Evolutionary conservation across 2,113 vertebrate species (phyloP), one percentile per base, ranked within the genome.

Genomic region (Himantopus leucocephalus): DNA sequence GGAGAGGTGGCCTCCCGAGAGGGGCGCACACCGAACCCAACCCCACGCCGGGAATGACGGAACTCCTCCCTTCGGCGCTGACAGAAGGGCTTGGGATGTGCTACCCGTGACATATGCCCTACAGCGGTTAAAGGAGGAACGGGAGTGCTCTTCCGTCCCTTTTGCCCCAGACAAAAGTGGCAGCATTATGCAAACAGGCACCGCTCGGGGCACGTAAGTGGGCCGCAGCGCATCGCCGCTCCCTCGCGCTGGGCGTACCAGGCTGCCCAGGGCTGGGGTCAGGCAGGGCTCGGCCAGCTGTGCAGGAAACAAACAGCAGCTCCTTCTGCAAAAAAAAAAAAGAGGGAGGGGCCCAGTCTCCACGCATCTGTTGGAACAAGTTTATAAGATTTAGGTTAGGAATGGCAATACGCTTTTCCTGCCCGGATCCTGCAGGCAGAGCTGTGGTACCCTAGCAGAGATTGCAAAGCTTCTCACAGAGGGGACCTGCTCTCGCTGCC

Each of bases 141-240:
- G 12, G 77, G 32, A 79, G 45, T 76, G 53, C 30, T 68, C 39
- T 52, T 10, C 56, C 7, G 6, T 67, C 84, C 66, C 84, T 96
- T 96, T 95, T 94, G 60, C 66, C 83, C 91, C 84, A 87, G 93
- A 94, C 52, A 71, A 74, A 34, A 35, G 41, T 1, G 18, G 32
- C 89, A 55, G 75, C 0, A 0, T 86, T 88, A 64, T 0, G 2
- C 55, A 86, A 87, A 47, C 24, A 10, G 10, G 9, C 17, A 20
- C 18, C 0, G 0, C 63, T 24, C 0, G 2, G 22, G 18, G 30
- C 10, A 5, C 0, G 1, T 19, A 26, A 32, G 68, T 5, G 7
- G 55, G 64, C 43, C 53, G 63, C 9, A 35, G 81, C 4, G 17
- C 6, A 1, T 26, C 6, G 14, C 53, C 0, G 1, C 75, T 73